Evolutionary conservation across 2,113 vertebrate genomes (phyloP).

Genomic region (Syngnathus floridae): DNA sequence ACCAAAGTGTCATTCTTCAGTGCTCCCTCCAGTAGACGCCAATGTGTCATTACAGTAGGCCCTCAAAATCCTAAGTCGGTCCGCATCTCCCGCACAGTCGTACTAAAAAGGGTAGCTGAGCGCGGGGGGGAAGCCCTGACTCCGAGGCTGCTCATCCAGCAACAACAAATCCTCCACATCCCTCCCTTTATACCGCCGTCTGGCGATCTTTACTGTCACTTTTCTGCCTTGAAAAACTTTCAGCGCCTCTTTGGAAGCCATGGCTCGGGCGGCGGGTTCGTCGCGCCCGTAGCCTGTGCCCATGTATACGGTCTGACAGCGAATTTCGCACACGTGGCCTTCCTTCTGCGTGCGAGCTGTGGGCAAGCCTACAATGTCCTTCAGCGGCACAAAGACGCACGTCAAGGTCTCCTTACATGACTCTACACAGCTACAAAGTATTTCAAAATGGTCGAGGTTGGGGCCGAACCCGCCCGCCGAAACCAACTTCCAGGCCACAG

Average conservation of each 20-base stretch:
- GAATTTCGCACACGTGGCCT: slow-evolving; percentile 93
- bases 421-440: slow-evolving; percentile 84
- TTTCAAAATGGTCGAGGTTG: slow-evolving; percentile 85
- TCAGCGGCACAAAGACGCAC: slow-evolving; percentile 88
- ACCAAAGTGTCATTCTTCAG: slow-evolving; percentile 16
- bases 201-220: slow-evolving; percentile 88
- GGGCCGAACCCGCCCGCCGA: slow-evolving; percentile 90
- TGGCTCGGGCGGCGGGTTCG: slow-evolving; percentile 84
- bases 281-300: slow-evolving; percentile 94
- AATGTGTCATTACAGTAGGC: neutral
- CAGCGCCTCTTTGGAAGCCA: slow-evolving; percentile 92
- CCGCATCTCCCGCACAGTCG: slow-evolving; percentile 32
- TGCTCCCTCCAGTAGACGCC: slow-evolving; percentile 3
- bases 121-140: slow-evolving; percentile 85
- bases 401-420: slow-evolving; percentile 86
- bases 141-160: slow-evolving; percentile 85
- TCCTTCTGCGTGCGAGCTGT: slow-evolving; percentile 86
- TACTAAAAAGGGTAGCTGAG: slow-evolving; percentile 81
- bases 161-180: slow-evolving; percentile 93
- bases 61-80: neutral
- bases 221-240: slow-evolving; percentile 95
- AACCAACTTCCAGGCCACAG: slow-evolving; percentile 94
- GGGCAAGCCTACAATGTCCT: slow-evolving; percentile 90
- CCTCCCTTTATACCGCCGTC: slow-evolving; percentile 81
- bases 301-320: slow-evolving; percentile 89